These are phyloP conservation scores for Rhabdornis inornatus DNA, from an alignment of 2,113 vertebrate species.

Conservation along the genomic window DNA sequence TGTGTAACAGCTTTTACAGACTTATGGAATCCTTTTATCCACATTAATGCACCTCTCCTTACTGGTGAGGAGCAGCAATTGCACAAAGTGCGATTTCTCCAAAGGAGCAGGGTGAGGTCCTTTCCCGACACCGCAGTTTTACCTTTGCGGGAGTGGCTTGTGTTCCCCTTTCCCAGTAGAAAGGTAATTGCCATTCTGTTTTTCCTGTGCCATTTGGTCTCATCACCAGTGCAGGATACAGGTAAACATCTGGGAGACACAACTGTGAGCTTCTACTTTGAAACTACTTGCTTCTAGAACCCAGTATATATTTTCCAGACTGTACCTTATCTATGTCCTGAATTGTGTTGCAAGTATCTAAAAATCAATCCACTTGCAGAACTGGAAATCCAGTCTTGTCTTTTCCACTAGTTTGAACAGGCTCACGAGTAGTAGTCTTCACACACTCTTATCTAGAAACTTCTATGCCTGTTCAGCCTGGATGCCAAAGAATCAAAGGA, in stretches of 20 bases:
- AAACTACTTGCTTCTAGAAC: background rate
- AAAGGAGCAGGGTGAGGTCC: background rate
- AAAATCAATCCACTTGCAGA: background rate
- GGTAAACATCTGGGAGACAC: background rate
- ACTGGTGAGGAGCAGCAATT: background rate
- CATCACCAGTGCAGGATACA: background rate
- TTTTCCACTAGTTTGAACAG: background rate
- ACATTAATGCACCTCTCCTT: background rate
- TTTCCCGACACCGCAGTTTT: background rate
- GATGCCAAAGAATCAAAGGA: background rate
- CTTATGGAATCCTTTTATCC: background rate
- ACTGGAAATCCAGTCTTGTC: background rate
- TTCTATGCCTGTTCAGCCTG: background rate
- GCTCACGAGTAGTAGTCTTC: background rate
- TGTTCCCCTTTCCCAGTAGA: background rate
- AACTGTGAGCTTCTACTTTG: background rate
- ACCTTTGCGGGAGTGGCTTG: background rate
- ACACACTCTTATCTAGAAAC: accelerated
- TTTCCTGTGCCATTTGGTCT: background rate
- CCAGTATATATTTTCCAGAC: background rate
- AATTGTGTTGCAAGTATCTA: background rate
- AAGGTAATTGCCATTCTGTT: background rate
- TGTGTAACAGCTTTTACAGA: background rate
- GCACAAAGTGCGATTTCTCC: background rate
- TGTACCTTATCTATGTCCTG: background rate